Percentiles rank a stretch among this genome's conserved stretches.
Evolutionary conservation across 2,888 invertebrate species (phyloP).

Genomic region (Morinoia aosen): DNA sequence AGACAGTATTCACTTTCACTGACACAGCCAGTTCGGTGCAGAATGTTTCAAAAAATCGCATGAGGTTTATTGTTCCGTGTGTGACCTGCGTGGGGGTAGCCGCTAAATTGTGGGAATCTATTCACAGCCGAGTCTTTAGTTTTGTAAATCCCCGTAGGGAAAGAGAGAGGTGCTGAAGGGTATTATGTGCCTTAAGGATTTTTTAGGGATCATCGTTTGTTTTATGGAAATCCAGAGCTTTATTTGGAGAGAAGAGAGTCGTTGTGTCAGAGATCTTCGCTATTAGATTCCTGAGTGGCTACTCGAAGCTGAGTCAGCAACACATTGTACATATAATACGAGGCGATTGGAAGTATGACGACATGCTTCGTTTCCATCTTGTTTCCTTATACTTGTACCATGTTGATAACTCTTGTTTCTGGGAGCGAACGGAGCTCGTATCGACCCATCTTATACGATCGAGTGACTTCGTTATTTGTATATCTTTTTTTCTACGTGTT

Average conservation of each 20-base stretch:
- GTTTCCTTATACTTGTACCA: no score
- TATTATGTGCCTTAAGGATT: neutral
- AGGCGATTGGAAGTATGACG: no score
- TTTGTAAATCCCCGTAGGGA: neutral
- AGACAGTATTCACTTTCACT: neutral
- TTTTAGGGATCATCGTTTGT: neutral
- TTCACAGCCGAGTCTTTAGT: neutral
- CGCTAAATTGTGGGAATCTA: neutral
- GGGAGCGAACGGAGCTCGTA: no score
- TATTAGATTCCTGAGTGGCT: neutral
- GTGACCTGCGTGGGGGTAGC: neutral
- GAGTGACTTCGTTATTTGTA: no score
- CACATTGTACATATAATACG: no score
- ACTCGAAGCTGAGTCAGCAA: no score
- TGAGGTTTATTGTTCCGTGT: neutral
- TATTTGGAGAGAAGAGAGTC: neutral
- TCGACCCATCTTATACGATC: no score
- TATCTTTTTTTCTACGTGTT: no score
- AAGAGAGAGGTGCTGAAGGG: neutral
- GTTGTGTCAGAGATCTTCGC: neutral
- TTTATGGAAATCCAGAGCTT: no score
- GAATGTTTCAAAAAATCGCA: neutral
- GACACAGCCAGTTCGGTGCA: neutral
- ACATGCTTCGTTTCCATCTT: no score
- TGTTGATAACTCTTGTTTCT: no score